Percentiles rank a stretch among this genome's conserved stretches.
phyloP scores from a whole-genome alignment of 2,888 invertebrate species.

The Crepidodera aurea region DNA sequence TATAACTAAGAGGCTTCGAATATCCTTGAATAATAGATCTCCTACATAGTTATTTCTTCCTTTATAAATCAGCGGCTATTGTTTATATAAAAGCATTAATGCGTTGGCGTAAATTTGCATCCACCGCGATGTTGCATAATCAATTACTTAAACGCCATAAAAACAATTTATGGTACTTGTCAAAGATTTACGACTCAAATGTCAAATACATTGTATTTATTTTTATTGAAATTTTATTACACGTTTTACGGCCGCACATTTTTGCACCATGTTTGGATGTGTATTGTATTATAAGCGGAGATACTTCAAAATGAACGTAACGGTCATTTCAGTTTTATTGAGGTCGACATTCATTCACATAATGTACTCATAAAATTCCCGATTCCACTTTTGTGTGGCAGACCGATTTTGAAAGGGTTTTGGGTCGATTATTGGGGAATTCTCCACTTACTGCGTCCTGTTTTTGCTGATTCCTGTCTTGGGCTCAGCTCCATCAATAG shows the following conservation, averaged over 20 bases:
- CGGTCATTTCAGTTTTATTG: conserved; percentile 28
- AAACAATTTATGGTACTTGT: conserved; percentile 33
- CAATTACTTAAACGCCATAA: conserved; percentile 35
- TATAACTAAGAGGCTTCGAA: no score
- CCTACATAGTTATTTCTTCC: background rate
- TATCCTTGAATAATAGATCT: no score
- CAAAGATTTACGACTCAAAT: conserved; percentile 34
- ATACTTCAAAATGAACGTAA: conserved; percentile 28
- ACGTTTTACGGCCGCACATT: conserved; percentile 35
- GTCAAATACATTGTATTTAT: conserved; percentile 39
- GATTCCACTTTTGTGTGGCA: conserved; percentile 6
- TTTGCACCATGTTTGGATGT: conserved; percentile 31
- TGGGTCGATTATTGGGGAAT: background rate
- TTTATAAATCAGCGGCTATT: background rate
- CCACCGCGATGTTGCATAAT: conserved; percentile 24
- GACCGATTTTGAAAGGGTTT: conserved; percentile 3
- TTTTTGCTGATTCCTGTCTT: background rate
- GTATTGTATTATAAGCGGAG: conserved; percentile 24
- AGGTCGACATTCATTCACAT: conserved; percentile 23
- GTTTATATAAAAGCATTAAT: background rate
- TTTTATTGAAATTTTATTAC: conserved; percentile 39
- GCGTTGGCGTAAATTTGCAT: conserved; percentile 14
- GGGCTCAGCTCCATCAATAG: background rate
- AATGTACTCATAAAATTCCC: conserved; percentile 12
- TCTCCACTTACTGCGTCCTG: background rate